Conservation (phyloP, 2,888 invertebrate species). For the Mimachlamys varia region DNA sequence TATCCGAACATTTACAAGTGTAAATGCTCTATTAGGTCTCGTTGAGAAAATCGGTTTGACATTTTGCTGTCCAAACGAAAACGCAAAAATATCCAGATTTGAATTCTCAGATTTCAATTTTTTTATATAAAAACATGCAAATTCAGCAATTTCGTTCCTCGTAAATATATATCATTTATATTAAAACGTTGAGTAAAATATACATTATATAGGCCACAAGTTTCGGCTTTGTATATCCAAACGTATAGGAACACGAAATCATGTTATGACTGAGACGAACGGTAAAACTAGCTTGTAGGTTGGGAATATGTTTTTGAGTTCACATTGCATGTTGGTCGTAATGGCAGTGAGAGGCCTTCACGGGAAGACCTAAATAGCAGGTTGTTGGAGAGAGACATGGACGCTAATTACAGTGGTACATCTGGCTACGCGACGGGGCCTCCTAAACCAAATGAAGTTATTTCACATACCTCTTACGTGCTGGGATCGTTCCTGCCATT, state of each 20-base stretch:
- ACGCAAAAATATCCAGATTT: conserved; percentile 11
- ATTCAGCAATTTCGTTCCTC: background rate
- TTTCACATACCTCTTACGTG: background rate
- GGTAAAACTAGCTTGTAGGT: background rate
- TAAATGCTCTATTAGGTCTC: conserved; percentile 7
- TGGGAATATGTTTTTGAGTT: background rate
- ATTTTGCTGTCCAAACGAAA: conserved; percentile 5
- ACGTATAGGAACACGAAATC: background rate
- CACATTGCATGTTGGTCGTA: background rate
- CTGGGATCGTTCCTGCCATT: background rate
- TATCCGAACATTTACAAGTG: background rate
- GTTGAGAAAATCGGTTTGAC: conserved; percentile 28
- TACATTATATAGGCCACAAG: background rate
- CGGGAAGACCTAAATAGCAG: background rate
- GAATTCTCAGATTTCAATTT: conserved; percentile 20
- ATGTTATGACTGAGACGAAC: background rate
- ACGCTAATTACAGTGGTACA: background rate
- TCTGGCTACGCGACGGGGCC: background rate
- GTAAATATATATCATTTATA: background rate
- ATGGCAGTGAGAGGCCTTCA: background rate
- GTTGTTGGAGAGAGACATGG: background rate
- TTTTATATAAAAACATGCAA: background rate
- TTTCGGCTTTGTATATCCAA: background rate
- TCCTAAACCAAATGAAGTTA: conserved; percentile 5
- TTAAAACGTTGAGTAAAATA: conserved; percentile 26